Conservation (phyloP, 2,113 vertebrate species). For the Arvicanthis niloticus region DNA sequence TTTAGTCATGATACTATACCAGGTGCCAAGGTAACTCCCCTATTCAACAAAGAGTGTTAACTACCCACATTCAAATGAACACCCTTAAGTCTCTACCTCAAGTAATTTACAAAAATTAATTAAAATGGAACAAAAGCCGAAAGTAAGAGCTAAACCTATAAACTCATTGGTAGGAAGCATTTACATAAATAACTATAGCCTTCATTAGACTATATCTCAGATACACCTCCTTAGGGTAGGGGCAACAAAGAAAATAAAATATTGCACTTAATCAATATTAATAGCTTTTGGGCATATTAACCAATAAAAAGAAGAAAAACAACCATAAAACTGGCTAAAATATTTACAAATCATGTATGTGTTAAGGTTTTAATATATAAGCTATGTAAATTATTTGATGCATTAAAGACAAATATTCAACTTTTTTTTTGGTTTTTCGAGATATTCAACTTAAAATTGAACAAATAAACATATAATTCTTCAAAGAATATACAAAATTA, state of each 20-base stretch:
- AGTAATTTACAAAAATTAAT: not conserved
- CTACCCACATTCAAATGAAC: not conserved
- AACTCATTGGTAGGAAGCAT: not conserved
- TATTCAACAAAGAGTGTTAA: not conserved
- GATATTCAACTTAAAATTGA: not conserved
- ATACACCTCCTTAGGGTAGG: not conserved
- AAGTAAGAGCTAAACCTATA: not conserved
- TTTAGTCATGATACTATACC: not conserved
- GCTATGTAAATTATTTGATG: not conserved
- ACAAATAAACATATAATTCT: not conserved
- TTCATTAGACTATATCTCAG: not conserved
- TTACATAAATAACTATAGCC: not conserved
- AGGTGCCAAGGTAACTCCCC: accelerated
- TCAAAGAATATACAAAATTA: not conserved
- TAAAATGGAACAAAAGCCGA: not conserved
- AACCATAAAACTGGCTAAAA: not conserved
- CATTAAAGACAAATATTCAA: not conserved
- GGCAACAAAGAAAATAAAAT: not conserved
- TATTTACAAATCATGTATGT: not conserved
- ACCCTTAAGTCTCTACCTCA: too few relatives aligned
- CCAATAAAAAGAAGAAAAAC: not conserved
- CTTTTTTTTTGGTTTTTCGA: too few relatives aligned
- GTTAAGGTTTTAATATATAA: not conserved
- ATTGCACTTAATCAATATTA: not conserved
- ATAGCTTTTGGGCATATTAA: not conserved